A percentile compares a stretch with the other conserved stretches of the same genome.
Conservation (phyloP, 2,113 vertebrate genomes). For the Saccopteryx bilineata region DNA sequence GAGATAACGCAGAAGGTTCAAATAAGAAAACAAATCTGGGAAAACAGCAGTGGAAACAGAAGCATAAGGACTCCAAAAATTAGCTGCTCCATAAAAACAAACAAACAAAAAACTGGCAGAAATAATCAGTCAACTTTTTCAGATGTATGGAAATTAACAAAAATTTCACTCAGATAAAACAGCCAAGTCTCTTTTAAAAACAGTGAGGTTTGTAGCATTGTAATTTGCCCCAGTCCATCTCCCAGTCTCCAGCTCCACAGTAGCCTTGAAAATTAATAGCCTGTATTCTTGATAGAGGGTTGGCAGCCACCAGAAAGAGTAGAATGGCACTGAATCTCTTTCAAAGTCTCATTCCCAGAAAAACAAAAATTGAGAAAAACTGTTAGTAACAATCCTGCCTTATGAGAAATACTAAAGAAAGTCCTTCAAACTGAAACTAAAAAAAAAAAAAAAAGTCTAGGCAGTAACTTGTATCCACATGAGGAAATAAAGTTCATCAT, state of each 20-base stretch:
- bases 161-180: not conserved
- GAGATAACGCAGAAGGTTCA: not conserved
- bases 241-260: not conserved
- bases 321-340: not conserved
- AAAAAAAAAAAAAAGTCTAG: not conserved
- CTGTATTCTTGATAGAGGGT: not conserved
- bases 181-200: not conserved
- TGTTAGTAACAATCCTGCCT: not conserved
- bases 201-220: not conserved
- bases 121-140: not conserved
- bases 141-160: not conserved
- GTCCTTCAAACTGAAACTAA: not conserved
- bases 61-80: not conserved
- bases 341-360: not conserved
- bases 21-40: not conserved
- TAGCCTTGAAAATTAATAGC: not conserved
- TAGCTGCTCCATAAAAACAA: not conserved
- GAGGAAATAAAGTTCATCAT: not conserved
- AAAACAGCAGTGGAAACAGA: not conserved
- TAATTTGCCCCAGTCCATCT: not conserved
- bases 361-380: not conserved
- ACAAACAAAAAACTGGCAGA: not conserved
- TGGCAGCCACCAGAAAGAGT: not conserved
- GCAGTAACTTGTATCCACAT: not conserved
- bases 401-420: not conserved